Conservation (phyloP, 37 sponge, comb jelly and placozoan genomes). For the Beroe forskalii region DNA sequence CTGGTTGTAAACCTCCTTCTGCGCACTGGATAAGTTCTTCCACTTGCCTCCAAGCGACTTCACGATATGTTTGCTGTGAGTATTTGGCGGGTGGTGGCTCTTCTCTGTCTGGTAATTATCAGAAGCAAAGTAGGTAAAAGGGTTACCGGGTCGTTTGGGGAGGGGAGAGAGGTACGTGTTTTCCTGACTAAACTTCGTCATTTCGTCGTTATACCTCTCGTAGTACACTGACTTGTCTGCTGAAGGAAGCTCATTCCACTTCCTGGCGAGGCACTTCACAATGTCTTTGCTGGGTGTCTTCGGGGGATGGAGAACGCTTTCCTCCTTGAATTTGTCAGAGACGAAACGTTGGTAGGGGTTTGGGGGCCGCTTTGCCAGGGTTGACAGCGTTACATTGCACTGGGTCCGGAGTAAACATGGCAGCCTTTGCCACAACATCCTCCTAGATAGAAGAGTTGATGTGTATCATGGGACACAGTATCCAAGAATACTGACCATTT, state of each 20-base stretch:
- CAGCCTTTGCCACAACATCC: neutral
- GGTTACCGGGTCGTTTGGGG: slow-evolving; percentile 39
- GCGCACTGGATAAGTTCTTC: neutral
- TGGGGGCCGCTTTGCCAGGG: neutral
- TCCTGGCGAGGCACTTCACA: neutral
- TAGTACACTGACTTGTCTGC: neutral
- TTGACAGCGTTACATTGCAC: neutral
- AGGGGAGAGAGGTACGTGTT: slow-evolving; percentile 8
- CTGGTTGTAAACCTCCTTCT: neutral
- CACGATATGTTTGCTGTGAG: slow-evolving; percentile 1
- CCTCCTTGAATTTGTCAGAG: neutral
- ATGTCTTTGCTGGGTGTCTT: slow-evolving; percentile 27
- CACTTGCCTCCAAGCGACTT: neutral
- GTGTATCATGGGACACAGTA: too few species aligned
- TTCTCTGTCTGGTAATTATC: neutral
- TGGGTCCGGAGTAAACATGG: neutral
- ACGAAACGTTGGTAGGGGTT: slow-evolving; percentile 37
- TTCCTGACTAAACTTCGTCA: neutral
- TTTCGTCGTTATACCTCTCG: too few species aligned
- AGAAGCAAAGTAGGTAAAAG: slow-evolving; percentile 8
- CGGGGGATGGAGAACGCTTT: neutral
- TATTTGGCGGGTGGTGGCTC: neutral
- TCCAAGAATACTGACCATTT: too few species aligned
- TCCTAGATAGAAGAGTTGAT: too few species aligned
- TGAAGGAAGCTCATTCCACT: neutral